A percentile compares a stretch with the other conserved stretches of the same genome.
Conservation (phyloP, 2,888 invertebrate genomes). For the Sipha maydis region DNA sequence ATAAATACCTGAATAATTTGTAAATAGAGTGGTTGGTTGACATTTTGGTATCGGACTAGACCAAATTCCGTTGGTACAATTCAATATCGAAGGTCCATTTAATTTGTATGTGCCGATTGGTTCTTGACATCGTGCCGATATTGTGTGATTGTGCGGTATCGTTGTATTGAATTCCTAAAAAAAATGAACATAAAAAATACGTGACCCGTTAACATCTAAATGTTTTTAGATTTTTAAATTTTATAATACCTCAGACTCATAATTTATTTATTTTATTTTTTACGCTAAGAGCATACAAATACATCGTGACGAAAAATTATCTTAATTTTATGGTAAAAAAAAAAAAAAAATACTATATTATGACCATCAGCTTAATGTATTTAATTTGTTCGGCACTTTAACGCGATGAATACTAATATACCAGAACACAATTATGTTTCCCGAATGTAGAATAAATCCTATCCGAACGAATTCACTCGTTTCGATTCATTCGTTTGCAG, state of each 20-base stretch:
- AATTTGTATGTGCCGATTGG: slow-evolving; percentile 83
- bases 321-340: too few relatives aligned
- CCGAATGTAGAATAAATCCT: too few relatives aligned
- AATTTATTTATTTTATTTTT: too few relatives aligned
- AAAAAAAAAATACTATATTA: too few relatives aligned
- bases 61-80: slow-evolving; percentile 87
- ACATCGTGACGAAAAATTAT: too few relatives aligned
- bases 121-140: slow-evolving; percentile 81
- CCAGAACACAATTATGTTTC: too few relatives aligned
- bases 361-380: too few relatives aligned
- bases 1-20: slow-evolving; percentile 81
- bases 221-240: background rate
- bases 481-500: slow-evolving; percentile 4
- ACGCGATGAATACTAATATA: too few relatives aligned
- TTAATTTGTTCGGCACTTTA: too few relatives aligned
- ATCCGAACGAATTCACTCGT: background rate
- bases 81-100: slow-evolving; percentile 79
- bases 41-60: slow-evolving; percentile 81
- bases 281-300: too few relatives aligned
- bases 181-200: slow-evolving; percentile 5
- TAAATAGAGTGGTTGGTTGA: slow-evolving; percentile 85
- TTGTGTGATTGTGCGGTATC: slow-evolving; percentile 81
- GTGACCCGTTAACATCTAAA: background rate
- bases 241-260: background rate
- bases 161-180: slow-evolving; percentile 63